phyloP scores from a whole-genome alignment of 2,113 vertebrate genomes.

The Ptilorrhoa leucosticta region DNA sequence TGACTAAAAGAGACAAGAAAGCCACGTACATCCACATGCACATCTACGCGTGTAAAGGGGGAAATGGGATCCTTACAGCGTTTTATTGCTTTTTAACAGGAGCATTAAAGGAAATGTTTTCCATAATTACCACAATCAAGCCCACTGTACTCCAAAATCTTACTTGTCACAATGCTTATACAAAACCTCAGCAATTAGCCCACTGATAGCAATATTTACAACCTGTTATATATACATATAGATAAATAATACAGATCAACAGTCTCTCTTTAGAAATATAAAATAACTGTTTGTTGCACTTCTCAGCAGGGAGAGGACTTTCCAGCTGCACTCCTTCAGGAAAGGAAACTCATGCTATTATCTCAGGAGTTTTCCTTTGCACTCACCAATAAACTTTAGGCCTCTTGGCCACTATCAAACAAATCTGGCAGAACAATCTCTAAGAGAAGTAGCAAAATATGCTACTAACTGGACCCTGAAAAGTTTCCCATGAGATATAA shows the following conservation, averaged over 20 bases:
- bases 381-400: neutral
- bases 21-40: accelerated
- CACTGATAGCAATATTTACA: neutral
- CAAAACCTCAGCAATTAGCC: neutral
- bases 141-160: neutral
- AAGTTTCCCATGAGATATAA: neutral
- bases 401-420: neutral
- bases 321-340: neutral
- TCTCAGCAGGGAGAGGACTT: neutral
- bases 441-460: neutral
- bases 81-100: neutral
- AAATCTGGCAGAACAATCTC: neutral
- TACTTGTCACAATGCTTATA: neutral
- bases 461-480: neutral
- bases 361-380: neutral
- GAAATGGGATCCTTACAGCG: neutral
- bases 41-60: neutral
- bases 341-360: neutral
- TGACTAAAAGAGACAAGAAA: neutral
- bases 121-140: neutral
- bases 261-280: neutral
- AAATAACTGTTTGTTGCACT: neutral
- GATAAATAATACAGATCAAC: neutral
- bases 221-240: neutral
- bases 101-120: neutral